Base-by-base conservation (phyloP, 2,113 vertebrate species). In the Strix aluco region DNA sequence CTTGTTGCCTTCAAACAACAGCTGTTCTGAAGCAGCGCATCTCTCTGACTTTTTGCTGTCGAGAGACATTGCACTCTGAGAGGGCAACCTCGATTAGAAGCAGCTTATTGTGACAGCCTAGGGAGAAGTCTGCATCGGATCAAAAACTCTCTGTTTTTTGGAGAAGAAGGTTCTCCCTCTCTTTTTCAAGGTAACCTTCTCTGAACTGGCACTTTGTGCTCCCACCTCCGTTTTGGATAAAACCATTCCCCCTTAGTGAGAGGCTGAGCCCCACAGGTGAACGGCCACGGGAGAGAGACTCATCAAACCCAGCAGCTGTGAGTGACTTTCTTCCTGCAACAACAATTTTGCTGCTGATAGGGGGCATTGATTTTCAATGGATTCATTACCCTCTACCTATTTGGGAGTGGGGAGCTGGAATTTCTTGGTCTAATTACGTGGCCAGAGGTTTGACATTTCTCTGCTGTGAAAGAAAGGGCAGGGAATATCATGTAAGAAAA, bases 361-460 rank as follows among this genome's bases (percentile, higher is more conserved):
- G n/a, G 81, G 69, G 80, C 93, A 96, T 87, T 81, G 95, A 96
- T 96, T 96, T 96, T 83, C 93, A 92, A 88, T 44, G 36, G 71
- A 92, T 81, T 94, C 72, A 62, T n/a, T 86, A 77, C 51, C 44
- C 40, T 71, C 51, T 62, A 58, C 92, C 75, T 38, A 6, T 81
- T 38, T 47, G 29, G 52, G 82, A 92, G 90, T 26, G 38, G 57
- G 36, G 63, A 93, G 82, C 42, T 78, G 83, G 82, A 95, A 96
- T 95, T 86, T 78, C 92, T 92, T 16, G 1, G 27, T 67, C 85
- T 86, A 83, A 80, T 66, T 80, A 88, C 6, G 4, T 6, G 42
- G 44, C 71, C 72, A 83, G 79, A 55, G 71, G 58, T 74, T 49
- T 36, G 67, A 42, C n/a, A 19, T 86, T 88, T 90, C 66, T 82